Base-by-base conservation (phyloP, 1,140 invertebrate genomes). In the Camponotus floridanus region DNA sequence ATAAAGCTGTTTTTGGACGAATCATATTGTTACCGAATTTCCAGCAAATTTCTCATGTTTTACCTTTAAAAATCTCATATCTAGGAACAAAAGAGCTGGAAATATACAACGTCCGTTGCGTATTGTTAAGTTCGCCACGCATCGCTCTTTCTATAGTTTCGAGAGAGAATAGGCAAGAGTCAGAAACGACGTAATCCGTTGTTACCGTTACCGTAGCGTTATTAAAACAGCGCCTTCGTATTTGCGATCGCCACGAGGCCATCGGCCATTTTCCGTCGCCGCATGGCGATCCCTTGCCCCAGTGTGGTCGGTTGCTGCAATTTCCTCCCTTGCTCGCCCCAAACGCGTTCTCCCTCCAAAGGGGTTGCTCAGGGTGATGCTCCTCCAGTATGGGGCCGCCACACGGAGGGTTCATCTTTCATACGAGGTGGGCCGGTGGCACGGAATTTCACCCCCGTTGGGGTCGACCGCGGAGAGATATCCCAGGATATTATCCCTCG, bases 401-500 rank as follows among this genome's bases (percentile, higher is more conserved):
- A 42, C 31, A 42, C 59, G 55, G 57, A 87, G 80, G 80, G 80
- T 87, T 76, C 76, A 79, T 65, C 68, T 80, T 73, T 86, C 86
- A 83, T 76, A 78, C 74, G 88, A 86, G 86, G 73, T 80, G 80
- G 80, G 73, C 86, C 73, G 88, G 74, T 88, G 88, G 88, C 76
- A 89, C 88, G 87, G 88, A 88, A 91, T 90, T 91, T 88, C 84
- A 90, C 83, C 81, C 86, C 89, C 86, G 64, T 81, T 51, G 86
- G 88, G 88, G 89, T 86, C 88, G 86, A 87, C 73, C 86, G 57
- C 68, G 68, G 78, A 73, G 88, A 90, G 86, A 90, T 90, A 90
- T 84, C 81, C 86, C 84, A 67, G 86, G 74, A 92, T 92, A 92
- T 93, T 92, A 93, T 93, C 92, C 92, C 92, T 88, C 86, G 89